phyloP scores from a whole-genome alignment of 2,888 invertebrate species.

The Eustalomyia histrio region DNA sequence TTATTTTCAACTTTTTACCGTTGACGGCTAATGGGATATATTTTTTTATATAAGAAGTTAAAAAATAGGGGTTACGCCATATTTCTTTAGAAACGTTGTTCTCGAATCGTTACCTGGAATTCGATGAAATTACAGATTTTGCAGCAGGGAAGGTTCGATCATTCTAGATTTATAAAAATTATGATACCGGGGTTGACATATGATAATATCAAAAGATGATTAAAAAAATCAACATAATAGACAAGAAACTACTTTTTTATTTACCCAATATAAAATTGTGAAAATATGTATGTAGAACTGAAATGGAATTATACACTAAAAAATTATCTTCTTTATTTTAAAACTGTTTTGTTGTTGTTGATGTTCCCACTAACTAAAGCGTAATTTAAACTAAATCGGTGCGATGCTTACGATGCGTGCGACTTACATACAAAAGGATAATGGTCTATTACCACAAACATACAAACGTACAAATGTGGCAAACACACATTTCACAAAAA shows the following conservation, averaged over 20 bases:
- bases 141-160: too few relatives aligned
- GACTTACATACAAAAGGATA: constrained; percentile 56
- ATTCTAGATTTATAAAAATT: too few relatives aligned
- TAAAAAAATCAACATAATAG: neutral
- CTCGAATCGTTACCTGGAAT: too few relatives aligned
- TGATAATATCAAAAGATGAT: too few relatives aligned
- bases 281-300: constrained; percentile 37
- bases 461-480: neutral
- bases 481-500: neutral
- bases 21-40: too few relatives aligned
- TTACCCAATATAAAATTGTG: constrained; percentile 45
- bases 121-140: too few relatives aligned
- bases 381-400: constrained; percentile 79
- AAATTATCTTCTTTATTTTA: constrained; percentile 50
- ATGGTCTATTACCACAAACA: constrained; percentile 53
- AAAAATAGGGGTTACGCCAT: too few relatives aligned
- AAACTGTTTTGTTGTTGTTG: constrained; percentile 37
- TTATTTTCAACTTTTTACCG: too few relatives aligned
- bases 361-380: constrained; percentile 65
- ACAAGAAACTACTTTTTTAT: too few relatives aligned
- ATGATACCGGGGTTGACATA: too few relatives aligned
- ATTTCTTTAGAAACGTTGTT: too few relatives aligned
- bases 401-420: constrained; percentile 63
- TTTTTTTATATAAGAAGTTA: too few relatives aligned
- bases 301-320: constrained; percentile 53